Evolutionary conservation across 2,797 vertebrate species (phyloP), one percentile per base, ranked within the genome.

Genomic region (Coreius guichenoti): DNA sequence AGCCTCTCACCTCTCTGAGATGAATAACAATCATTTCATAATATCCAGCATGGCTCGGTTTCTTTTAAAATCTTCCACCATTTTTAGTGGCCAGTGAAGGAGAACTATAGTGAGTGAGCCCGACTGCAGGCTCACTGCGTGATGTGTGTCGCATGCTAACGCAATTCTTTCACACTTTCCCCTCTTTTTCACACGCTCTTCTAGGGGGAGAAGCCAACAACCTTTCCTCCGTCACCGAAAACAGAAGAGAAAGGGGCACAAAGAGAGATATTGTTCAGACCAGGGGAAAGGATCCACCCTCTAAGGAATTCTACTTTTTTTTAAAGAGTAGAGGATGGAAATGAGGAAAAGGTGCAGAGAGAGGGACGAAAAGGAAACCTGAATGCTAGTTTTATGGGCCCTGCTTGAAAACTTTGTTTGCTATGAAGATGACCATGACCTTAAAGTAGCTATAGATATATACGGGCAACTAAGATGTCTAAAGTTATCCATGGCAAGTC

Each of bases 361-460:
- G 54, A 47, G 23, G 17, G 51, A 65, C 7, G 74, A 14, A 61
- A 47, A 5, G 33, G 21, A 68, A 72, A 69, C 29, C 54, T 85
- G 75, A 85, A 81, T 69, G 49, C 29, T 81, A 33, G 47, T 61
- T 82, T 84, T 68, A 74, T 83, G 14, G 33, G 47, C 16, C 29
- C 69, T 74, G 17, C 54, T 61, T 61, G 11, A 76, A 75, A 74
- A 31, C 43, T 29, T 17, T 39, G 58, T 65, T 54, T 85, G 65
- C 73, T 67, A 85, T 29, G 61, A 85, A 45, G n/a, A 79, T 84
- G 89, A 89, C 90, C 87, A 86, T 90, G 88, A 89, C 86, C 88
- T 93, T 88, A 65, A 73, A 54, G 21, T 65, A 39, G 7, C 65
- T 29, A 49, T 3, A 51, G 5, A 4, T 13, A 4, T 6, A 73